Evolutionary conservation across 2,888 invertebrate genomes (phyloP).

Genomic region (Epinotia ramella): DNA sequence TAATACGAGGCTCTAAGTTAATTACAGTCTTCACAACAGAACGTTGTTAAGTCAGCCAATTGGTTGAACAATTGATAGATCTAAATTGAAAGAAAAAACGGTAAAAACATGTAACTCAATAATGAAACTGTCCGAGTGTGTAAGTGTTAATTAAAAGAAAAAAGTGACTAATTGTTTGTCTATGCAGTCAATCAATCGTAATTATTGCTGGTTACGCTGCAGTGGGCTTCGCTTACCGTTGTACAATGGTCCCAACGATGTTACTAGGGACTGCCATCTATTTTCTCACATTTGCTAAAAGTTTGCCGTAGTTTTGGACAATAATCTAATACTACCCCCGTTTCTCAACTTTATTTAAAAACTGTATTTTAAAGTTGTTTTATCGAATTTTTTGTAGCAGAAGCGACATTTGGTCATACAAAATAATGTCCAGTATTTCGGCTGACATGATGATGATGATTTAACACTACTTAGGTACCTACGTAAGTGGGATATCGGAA

Average conservation of each 20-base stretch:
- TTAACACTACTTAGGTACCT: no score
- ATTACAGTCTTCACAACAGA: slow-evolving; percentile 4
- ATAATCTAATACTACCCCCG: no score
- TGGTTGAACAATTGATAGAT: not conserved
- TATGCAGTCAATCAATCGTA: slow-evolving; percentile 30
- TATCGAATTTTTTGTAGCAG: no score
- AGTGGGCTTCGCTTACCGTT: not conserved
- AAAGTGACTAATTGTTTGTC: slow-evolving; percentile 24
- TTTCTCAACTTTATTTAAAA: no score
- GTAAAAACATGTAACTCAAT: slow-evolving; percentile 24
- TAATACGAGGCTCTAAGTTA: slow-evolving; percentile 5
- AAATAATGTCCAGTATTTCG: no score
- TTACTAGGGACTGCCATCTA: not conserved
- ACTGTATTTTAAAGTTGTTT: no score
- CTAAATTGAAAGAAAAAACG: not conserved
- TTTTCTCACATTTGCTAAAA: not conserved
- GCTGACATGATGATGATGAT: no score
- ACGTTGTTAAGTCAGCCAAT: slow-evolving; percentile 6
- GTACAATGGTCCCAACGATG: not conserved
- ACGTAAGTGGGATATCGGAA: no score
- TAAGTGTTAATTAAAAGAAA: slow-evolving; percentile 27
- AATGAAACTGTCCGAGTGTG: slow-evolving; percentile 13
- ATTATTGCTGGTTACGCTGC: slow-evolving; percentile 23
- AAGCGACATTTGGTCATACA: no score
- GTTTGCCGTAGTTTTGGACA: no score